A percentile compares a stretch with the other conserved stretches of the same genome.
These are phyloP conservation scores for Acrossocheilus fasciatus DNA, from an alignment of 2,797 vertebrate species.

Conservation along the genomic window DNA sequence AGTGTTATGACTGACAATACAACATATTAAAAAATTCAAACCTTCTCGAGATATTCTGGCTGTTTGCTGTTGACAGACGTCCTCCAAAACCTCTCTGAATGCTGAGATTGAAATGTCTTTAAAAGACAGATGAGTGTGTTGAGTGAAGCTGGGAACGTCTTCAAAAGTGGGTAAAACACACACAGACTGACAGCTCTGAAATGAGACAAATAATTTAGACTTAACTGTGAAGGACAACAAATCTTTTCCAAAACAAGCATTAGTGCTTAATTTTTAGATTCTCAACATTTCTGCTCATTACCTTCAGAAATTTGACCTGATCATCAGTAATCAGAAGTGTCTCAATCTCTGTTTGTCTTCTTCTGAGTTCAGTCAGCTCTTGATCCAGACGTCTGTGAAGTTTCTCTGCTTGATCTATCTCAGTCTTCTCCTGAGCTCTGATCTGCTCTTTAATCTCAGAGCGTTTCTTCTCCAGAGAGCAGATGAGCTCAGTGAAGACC, in stretches of 20 bases:
- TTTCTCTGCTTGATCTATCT: conserved; percentile 25
- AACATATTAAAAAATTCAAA: no score
- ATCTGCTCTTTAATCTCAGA: conserved; percentile 38
- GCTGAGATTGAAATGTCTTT: neutral
- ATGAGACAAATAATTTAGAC: neutral
- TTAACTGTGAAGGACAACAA: no score
- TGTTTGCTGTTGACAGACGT: no score
- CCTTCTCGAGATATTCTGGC: no score
- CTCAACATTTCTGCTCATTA: neutral
- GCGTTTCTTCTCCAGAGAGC: conserved; percentile 32
- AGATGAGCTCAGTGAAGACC: conserved; percentile 43
- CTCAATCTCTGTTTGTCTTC: neutral
- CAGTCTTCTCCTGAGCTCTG: conserved; percentile 44
- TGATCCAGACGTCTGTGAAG: conserved; percentile 15
- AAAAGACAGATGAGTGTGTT: conserved; percentile 24
- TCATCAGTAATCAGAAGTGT: conserved; percentile 17
- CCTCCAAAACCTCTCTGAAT: no score
- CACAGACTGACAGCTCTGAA: conserved; percentile 32
- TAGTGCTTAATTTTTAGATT: no score
- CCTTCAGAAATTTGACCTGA: conserved; percentile 16
- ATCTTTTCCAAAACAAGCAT: no score
- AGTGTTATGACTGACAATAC: no score
- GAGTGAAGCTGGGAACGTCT: neutral
- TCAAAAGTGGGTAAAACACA: neutral
- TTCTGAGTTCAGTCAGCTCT: conserved; percentile 42